Base-by-base conservation (phyloP, 1,140 invertebrate species). In the Idris sp. region DNA sequence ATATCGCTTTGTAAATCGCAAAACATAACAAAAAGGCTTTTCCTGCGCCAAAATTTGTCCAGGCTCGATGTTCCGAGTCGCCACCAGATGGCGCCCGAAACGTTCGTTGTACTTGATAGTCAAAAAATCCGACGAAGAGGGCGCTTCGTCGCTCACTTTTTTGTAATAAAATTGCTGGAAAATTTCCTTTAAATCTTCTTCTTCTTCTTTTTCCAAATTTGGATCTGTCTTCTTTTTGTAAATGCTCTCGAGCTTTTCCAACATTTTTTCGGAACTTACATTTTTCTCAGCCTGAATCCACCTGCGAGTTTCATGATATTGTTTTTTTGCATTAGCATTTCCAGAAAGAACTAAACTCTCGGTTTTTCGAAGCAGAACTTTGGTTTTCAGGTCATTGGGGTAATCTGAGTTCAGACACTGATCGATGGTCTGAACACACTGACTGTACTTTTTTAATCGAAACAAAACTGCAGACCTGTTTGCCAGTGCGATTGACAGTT, bases 31-130 rank as follows among this genome's bases (percentile, higher is more conserved):
- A n/a, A n/a, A 38, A 9, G 95, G 92, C 43, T 92, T 88, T 87
- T 97, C 96, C 33, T 92, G 86, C 26, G 92, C 91, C 8, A 97
- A 73, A 16, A 95, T 86, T 85, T 97, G 93, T 0, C 95, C 95
- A 9, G 92, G 89, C 62, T 86, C 79, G 58, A 94, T 90, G 78
- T 93, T 88, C 49, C 89, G 87, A 13, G 88, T 89, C 2, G 92
- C 91, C 26, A 92, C 81, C 25, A 94, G 84, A 77, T 91, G 91
- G 38, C 92, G 87, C 0, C 93, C 93, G 79, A 90, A 89, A 22
- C 87, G 84, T 61, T 89, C 65, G 18, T 79, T 88, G 56, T 89
- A 89, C 16, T 14, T 38, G 25, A 94, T 84, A 78, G 88, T 84
- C 25, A 94, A 69, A 54, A 89, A 90, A 51, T 89, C 84, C 11